Percentiles rank a stretch among this genome's conserved stretches.
These are phyloP conservation scores for Burhinus oedicnemus DNA, from an alignment of 2,113 vertebrate genomes.

Conservation along the genomic window DNA sequence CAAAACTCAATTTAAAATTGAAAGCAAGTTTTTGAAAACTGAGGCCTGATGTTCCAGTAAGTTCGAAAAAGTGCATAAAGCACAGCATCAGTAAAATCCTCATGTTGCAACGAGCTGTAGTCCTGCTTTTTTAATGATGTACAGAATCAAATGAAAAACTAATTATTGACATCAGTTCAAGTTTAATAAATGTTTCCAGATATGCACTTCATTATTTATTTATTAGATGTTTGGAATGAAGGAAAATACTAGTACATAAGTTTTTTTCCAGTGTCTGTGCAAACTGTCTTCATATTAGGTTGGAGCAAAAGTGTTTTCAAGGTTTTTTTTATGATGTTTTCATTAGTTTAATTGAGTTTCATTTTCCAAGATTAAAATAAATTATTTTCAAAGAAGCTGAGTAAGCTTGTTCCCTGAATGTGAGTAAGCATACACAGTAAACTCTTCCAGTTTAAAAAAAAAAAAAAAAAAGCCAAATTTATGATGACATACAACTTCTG, in stretches of 20 bases:
- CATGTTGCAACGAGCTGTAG: neutral
- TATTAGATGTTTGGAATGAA: neutral
- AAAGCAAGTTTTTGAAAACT: neutral
- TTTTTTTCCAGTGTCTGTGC: neutral
- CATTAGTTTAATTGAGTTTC: neutral
- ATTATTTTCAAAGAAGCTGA: neutral
- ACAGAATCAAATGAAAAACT: neutral
- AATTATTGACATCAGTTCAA: neutral
- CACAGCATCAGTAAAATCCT: neutral
- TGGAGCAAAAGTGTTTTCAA: neutral
- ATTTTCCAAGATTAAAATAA: neutral
- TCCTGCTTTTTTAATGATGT: neutral
- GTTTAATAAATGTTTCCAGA: neutral
- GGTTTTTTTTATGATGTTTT: neutral
- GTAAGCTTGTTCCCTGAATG: neutral
- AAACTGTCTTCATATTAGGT: neutral
- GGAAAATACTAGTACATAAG: neutral
- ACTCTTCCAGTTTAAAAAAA: neutral
- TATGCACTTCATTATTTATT: neutral
- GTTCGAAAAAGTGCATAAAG: neutral
- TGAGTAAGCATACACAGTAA: neutral
- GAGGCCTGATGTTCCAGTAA: neutral
- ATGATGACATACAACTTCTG: neutral
- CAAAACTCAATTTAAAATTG: neutral
- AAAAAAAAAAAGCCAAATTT: neutral